Conservation (phyloP, 2,797 vertebrate species). For the Eidolon dupreanum region DNA sequence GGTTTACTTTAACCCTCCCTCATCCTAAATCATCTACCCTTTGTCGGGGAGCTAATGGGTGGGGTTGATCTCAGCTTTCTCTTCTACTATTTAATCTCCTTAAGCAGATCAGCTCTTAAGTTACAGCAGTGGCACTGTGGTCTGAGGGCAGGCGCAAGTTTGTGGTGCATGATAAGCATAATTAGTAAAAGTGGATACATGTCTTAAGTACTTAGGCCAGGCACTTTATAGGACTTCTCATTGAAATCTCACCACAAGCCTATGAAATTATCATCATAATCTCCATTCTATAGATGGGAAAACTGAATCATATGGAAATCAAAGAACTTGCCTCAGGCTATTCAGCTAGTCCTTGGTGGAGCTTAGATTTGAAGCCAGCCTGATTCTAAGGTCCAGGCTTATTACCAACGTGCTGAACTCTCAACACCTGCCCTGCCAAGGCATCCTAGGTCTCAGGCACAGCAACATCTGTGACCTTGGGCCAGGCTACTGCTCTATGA, state of each 20-base stretch:
- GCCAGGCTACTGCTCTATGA: not conserved
- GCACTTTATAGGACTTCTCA: not conserved
- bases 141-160: not conserved
- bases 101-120: not conserved
- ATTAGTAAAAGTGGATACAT: not conserved
- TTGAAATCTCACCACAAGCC: not conserved
- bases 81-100: not conserved
- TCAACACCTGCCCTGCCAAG: not conserved
- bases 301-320: not conserved
- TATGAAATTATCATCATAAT: not conserved
- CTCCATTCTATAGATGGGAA: not conserved
- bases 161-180: not conserved
- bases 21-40: not conserved
- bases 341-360: not conserved
- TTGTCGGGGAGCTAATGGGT: not conserved
- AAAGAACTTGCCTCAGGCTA: not conserved
- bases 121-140: fast-evolving
- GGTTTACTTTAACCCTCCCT: not conserved
- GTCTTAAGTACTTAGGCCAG: not conserved
- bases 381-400: not conserved
- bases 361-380: not conserved
- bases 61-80: not conserved
- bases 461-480: not conserved
- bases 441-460: not conserved
- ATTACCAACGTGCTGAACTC: not conserved